These are phyloP conservation scores for Seriola rivoliana DNA, from an alignment of 2,113 vertebrate species.

Conservation along the genomic window DNA sequence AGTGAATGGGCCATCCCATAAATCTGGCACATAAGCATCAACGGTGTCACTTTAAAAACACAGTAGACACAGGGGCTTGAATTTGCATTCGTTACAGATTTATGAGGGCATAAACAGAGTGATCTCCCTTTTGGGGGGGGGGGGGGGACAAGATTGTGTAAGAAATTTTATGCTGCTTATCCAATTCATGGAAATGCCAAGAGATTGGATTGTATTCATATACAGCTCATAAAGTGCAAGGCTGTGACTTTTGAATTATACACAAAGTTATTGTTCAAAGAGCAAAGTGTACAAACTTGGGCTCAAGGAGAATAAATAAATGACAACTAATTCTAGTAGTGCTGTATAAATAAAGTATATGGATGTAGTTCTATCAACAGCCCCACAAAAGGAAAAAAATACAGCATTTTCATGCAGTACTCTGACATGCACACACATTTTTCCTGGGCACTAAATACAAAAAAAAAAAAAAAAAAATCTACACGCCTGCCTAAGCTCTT, in stretches of 20 bases:
- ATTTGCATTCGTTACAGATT: constrained; percentile 57
- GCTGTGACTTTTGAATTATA: constrained; percentile 33
- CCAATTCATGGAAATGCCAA: constrained; percentile 27
- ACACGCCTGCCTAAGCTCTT: constrained; percentile 67
- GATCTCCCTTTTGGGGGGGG: constrained; percentile 10
- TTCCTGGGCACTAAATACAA: constrained; percentile 31
- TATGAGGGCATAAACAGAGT: constrained; percentile 49
- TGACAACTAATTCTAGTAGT: constrained; percentile 4
- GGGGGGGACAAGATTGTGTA: constrained; percentile 29
- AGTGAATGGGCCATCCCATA: constrained; percentile 16
- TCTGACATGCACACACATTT: constrained; percentile 37
- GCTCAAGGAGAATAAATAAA: constrained; percentile 25
- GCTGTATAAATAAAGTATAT: constrained; percentile 19
- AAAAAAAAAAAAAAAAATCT: constrained; percentile 41
- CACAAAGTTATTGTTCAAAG: constrained; percentile 18
- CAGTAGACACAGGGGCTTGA: constrained; percentile 17
- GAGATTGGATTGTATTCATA: constrained; percentile 29
- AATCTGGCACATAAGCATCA: constrained; percentile 42
- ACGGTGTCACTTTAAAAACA: constrained; percentile 53
- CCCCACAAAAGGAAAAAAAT: neutral
- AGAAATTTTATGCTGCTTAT: constrained; percentile 32
- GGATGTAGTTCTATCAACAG: constrained; percentile 22
- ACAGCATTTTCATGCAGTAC: constrained; percentile 18
- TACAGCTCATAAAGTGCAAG: constrained; percentile 15
- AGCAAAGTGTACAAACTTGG: constrained; percentile 9